Conservation (phyloP, 2,797 vertebrate genomes). For the Gouania willdenowi region DNA sequence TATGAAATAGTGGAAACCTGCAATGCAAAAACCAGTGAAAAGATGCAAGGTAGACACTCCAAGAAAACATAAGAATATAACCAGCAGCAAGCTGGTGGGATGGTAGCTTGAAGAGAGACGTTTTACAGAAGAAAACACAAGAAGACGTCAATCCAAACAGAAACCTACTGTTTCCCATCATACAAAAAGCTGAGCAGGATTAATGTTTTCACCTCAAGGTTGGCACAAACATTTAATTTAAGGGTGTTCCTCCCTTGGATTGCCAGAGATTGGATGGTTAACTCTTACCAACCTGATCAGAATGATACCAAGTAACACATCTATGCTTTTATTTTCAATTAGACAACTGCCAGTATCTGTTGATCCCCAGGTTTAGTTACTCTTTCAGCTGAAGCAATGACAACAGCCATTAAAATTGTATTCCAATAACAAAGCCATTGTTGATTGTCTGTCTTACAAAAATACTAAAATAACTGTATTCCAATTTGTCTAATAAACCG, state of each 20-base stretch:
- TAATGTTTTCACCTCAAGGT: constrained; percentile 36
- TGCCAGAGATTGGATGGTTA: background rate
- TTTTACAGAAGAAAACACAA: constrained; percentile 2
- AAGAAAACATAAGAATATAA: constrained; percentile 8
- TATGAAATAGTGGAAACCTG: constrained; percentile 58
- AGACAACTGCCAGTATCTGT: no score
- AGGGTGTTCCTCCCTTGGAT: constrained; percentile 65
- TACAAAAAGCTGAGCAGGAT: background rate
- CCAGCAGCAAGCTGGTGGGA: constrained; percentile 5
- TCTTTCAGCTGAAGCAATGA: no score
- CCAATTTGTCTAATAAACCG: no score
- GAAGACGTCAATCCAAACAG: background rate
- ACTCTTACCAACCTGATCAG: background rate
- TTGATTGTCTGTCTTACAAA: no score
- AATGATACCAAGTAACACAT: constrained; percentile 34
- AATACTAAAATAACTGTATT: no score
- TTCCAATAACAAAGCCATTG: no score
- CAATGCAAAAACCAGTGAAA: background rate
- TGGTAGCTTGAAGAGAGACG: background rate
- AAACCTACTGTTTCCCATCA: background rate
- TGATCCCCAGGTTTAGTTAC: no score
- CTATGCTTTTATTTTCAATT: constrained; percentile 21
- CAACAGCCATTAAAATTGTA: no score
- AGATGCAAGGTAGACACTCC: background rate
- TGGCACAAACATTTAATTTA: constrained; percentile 49